phyloP scores from a whole-genome alignment of 2,797 vertebrate genomes.

The Gambusia yucatana region DNA sequence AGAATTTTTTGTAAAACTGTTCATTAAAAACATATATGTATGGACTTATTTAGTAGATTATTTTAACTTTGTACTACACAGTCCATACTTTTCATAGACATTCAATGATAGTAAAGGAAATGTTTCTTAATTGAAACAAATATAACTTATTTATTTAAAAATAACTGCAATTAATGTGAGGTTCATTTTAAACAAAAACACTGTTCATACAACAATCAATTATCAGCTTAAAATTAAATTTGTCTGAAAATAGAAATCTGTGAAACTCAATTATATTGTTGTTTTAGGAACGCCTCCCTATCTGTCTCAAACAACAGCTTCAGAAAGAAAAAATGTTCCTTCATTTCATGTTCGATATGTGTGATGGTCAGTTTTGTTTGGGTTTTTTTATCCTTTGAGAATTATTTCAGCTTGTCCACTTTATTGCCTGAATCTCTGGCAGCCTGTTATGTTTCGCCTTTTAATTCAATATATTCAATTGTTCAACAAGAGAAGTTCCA shows the following conservation, averaged over 20 bases:
- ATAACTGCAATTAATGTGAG: background rate
- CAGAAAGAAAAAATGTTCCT: background rate
- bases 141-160: background rate
- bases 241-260: background rate
- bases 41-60: background rate
- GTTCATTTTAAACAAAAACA: background rate
- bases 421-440: too few relatives aligned
- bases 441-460: too few relatives aligned
- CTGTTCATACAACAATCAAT: background rate
- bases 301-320: background rate
- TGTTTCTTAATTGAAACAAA: background rate
- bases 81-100: background rate
- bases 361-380: too few relatives aligned
- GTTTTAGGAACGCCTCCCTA: background rate
- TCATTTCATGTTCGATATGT: too few relatives aligned
- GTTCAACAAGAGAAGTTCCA: too few relatives aligned
- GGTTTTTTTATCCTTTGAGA: too few relatives aligned
- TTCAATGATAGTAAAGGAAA: background rate
- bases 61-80: background rate
- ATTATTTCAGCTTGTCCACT: too few relatives aligned
- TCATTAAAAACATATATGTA: background rate
- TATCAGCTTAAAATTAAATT: background rate
- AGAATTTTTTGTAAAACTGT: background rate
- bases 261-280: background rate
- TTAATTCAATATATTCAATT: too few relatives aligned